A percentile compares a stretch with the other conserved stretches of the same genome.
Evolutionary conservation across 2,888 invertebrate species (phyloP).

Genomic region (Meta bourneti): DNA sequence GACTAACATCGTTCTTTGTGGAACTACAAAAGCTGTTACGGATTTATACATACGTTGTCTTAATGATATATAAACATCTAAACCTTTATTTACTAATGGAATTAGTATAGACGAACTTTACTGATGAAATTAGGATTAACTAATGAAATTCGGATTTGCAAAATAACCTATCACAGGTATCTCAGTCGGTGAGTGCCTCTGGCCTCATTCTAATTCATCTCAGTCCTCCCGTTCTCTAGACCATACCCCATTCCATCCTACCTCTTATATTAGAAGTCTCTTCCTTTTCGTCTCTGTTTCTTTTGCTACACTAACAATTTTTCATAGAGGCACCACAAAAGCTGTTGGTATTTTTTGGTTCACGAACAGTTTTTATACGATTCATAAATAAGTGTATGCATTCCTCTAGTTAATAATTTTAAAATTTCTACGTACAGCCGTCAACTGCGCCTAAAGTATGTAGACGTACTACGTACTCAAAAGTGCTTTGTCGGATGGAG

Average conservation of each 20-base stretch:
- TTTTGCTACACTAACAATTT: constrained; percentile 5
- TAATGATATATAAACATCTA: no score
- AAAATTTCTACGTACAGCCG: no score
- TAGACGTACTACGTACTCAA: neutral
- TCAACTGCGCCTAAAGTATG: no score
- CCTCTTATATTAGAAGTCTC: neutral
- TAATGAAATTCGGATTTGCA: neutral
- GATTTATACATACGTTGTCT: no score
- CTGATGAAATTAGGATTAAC: neutral
- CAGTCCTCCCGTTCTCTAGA: neutral
- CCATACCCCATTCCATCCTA: no score
- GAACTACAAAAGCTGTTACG: no score
- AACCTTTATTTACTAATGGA: no score
- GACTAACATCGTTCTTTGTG: no score
- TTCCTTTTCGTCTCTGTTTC: neutral
- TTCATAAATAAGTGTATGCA: neutral
- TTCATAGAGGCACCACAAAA: neutral
- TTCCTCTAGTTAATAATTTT: neutral
- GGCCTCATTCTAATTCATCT: neutral
- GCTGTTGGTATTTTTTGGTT: neutral
- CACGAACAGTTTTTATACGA: neutral
- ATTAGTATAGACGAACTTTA: neutral
- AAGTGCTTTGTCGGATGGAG: neutral
- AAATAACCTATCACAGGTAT: neutral
- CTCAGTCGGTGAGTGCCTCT: neutral